phyloP scores from a whole-genome alignment of 2,113 vertebrate genomes.

The Gambusia holbrooki region DNA sequence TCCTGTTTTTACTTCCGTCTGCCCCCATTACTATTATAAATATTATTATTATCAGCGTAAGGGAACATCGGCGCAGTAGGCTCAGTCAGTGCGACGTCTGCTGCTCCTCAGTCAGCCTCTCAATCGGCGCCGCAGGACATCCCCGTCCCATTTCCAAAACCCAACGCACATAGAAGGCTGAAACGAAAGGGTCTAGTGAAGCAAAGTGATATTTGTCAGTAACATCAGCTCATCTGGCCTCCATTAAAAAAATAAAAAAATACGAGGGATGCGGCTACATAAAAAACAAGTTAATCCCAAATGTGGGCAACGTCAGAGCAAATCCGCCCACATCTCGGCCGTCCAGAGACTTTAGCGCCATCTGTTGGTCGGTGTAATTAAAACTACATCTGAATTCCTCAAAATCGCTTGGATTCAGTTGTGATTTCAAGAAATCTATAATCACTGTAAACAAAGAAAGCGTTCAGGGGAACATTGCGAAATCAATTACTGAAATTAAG shows the following conservation, averaged over 20 bases:
- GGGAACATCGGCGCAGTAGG: slow-evolving; percentile 34
- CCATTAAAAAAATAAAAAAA: slow-evolving; percentile 17
- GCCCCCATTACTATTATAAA: slow-evolving; percentile 67
- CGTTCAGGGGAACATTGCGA: no score
- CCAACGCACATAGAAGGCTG: background rate
- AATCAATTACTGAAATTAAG: background rate
- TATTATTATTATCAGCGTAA: slow-evolving; percentile 14
- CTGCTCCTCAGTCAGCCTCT: slow-evolving; percentile 40
- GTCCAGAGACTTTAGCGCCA: slow-evolving; percentile 55
- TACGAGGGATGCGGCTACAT: slow-evolving; percentile 65
- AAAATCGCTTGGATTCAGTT: no score
- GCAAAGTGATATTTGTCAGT: rapidly evolving
- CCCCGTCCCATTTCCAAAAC: background rate
- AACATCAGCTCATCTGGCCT: background rate
- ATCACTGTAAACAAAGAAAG: no score
- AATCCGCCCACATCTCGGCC: slow-evolving; percentile 64
- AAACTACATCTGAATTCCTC: no score
- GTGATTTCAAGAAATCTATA: no score
- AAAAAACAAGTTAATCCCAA: slow-evolving; percentile 79
- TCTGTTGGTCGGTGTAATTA: slow-evolving; percentile 33
- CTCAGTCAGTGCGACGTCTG: slow-evolving; percentile 18
- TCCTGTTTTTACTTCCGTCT: slow-evolving; percentile 75
- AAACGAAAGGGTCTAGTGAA: background rate
- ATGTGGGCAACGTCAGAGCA: slow-evolving; percentile 48
- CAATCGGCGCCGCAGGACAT: slow-evolving; percentile 8